These are phyloP conservation scores for Amblyjoppa proteus DNA, from an alignment of 2,888 invertebrate species.

Conservation along the genomic window DNA sequence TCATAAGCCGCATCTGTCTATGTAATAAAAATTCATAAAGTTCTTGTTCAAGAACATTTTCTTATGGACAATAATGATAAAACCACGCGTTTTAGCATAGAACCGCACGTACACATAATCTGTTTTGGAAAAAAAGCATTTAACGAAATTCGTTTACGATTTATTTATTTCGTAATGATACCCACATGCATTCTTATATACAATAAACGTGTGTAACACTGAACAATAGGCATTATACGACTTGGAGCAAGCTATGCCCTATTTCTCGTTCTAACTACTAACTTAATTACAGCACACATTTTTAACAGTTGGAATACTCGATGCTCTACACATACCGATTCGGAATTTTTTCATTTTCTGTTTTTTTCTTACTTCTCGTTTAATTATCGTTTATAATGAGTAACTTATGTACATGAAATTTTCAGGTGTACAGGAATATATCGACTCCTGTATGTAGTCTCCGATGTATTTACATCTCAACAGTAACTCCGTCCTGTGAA, in stretches of 20 bases:
- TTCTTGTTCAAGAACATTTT: background rate
- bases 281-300: constrained; percentile 45
- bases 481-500: constrained; percentile 51
- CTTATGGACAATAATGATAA: background rate
- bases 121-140: background rate
- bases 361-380: background rate
- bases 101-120: background rate
- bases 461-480: constrained; percentile 21
- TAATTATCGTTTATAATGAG: constrained; percentile 45
- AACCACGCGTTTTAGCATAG: background rate
- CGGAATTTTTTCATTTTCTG: constrained; percentile 35
- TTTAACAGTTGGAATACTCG: constrained; percentile 54
- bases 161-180: constrained; percentile 44
- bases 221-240: constrained; percentile 67
- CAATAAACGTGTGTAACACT: constrained; percentile 56
- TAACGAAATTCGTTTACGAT: background rate
- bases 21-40: background rate
- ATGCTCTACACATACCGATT: constrained; percentile 48
- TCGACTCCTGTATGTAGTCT: background rate
- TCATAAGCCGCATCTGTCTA: background rate
- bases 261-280: constrained; percentile 29
- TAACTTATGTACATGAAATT: constrained; percentile 64
- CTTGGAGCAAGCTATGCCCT: background rate
- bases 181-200: constrained; percentile 56
- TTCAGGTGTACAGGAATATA: constrained; percentile 22